Evolutionary conservation across 35 echinoderm and acorn worm species (phyloP), one percentile per base, ranked within the genome.

Genomic region (Strongylocentrotus purpuratus): DNA sequence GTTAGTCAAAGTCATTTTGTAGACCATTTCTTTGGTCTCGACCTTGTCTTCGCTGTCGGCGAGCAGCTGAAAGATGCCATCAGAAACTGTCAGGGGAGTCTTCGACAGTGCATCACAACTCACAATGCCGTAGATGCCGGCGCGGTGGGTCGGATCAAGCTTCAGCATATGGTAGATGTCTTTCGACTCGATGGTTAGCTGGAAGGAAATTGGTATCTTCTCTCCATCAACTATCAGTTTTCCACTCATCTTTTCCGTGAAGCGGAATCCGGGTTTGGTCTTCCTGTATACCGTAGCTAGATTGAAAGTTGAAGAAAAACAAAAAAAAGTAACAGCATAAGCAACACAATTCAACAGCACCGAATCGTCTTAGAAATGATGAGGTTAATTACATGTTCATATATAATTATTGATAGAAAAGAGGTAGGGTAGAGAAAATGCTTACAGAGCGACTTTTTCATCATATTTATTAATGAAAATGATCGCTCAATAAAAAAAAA

Each of bases 241-340:
- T 5, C 97, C 97, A 32, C 46, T 48, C 95, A 97, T 96, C 86
- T 95, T 94, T 48, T 97, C 97, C 0, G 95, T 97, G 31, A 96
- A 97, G 46, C 97, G 97, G 48, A 97, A 96, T 50, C 97, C 97
- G 28, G 97, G 97, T 94, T 96, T 96, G 32, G 94, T 94, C 93
- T 94, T 96, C 47, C 48, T 93, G 91, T 58, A 93, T 46, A 93
- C 91, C 1, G 91, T 93, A 7, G 91, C 91, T 93, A 46, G 45
- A 89, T 41, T 33, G 32, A 33, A 33, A 89, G 87, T 15, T 41
- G 33, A 89, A 20, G 17, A 41, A 86, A 86, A 86, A 86, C 12
- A 86, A 86, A 7, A 31, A 2, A 2, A 2, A n/a, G 33, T 86
- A 8, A 55, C 15, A 41, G 0, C 35, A 41, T 6, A 95, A 88